These are phyloP conservation scores for Megaceryle alcyon DNA, from an alignment of 2,797 vertebrate genomes.

Conservation along the genomic window DNA sequence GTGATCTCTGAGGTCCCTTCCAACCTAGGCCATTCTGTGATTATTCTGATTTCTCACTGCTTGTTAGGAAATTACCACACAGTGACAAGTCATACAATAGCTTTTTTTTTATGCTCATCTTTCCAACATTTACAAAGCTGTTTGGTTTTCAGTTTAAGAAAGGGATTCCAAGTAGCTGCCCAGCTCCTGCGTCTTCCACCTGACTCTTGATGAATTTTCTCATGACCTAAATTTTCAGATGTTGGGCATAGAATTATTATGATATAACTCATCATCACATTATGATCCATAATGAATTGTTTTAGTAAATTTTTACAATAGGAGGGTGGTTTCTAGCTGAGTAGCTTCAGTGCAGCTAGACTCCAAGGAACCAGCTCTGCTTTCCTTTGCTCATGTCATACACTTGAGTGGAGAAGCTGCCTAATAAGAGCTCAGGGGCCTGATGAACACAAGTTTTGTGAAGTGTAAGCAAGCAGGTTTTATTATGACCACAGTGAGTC, in stretches of 20 bases:
- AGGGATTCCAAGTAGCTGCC: not conserved
- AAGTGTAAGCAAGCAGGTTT: not conserved
- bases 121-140: not conserved
- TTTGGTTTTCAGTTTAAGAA: not conserved
- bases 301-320: not conserved
- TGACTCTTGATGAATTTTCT: not conserved
- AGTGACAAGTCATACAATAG: not conserved
- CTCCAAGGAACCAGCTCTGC: not conserved
- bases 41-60: not conserved
- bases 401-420: not conserved
- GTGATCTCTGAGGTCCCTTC: no score
- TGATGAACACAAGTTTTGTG: not conserved
- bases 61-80: not conserved
- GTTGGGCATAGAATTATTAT: not conserved
- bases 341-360: not conserved
- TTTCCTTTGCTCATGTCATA: not conserved
- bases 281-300: not conserved
- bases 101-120: not conserved
- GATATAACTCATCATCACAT: not conserved
- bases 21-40: not conserved
- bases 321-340: not conserved
- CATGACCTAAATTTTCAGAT: not conserved
- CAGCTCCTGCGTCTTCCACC: not conserved
- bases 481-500: not conserved
- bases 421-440: not conserved